These are phyloP conservation scores for Piprites chloris DNA, from an alignment of 2,113 vertebrate species.

Conservation along the genomic window DNA sequence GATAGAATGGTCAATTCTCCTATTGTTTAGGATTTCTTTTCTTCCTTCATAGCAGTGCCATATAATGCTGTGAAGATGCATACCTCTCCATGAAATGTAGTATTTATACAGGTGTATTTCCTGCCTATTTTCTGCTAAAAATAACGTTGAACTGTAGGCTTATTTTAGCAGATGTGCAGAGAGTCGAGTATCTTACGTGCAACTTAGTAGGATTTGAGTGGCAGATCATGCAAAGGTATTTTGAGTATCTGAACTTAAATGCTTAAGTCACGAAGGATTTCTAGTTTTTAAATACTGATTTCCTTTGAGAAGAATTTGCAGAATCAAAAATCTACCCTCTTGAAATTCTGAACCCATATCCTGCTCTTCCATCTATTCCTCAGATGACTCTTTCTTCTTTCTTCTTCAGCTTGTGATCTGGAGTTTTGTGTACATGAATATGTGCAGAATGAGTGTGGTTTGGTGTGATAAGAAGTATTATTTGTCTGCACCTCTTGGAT, in stretches of 20 bases:
- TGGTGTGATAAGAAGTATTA: not conserved
- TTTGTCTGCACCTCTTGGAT: not conserved
- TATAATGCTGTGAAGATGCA: not conserved
- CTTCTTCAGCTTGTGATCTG: not conserved
- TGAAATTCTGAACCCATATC: not conserved
- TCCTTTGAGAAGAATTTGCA: not conserved
- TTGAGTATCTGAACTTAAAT: not conserved
- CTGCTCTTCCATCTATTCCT: not conserved
- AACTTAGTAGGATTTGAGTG: not conserved
- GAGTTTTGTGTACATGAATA: not conserved
- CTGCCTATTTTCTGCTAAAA: not conserved
- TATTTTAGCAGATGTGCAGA: not conserved
- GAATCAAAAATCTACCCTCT: not conserved
- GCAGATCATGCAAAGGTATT: not conserved
- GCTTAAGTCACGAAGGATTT: not conserved
- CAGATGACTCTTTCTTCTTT: rapidly evolving
- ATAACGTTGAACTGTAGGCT: not conserved
- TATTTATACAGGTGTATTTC: not conserved
- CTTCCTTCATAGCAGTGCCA: not conserved
- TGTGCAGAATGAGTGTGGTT: not conserved
- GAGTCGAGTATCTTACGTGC: not conserved
- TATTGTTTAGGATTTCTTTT: not conserved
- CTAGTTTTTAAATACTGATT: not conserved
- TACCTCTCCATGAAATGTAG: not conserved
- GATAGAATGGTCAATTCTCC: not conserved